Base-by-base conservation (phyloP, 2,888 invertebrate species). In the Lycophotia porphyrea region DNA sequence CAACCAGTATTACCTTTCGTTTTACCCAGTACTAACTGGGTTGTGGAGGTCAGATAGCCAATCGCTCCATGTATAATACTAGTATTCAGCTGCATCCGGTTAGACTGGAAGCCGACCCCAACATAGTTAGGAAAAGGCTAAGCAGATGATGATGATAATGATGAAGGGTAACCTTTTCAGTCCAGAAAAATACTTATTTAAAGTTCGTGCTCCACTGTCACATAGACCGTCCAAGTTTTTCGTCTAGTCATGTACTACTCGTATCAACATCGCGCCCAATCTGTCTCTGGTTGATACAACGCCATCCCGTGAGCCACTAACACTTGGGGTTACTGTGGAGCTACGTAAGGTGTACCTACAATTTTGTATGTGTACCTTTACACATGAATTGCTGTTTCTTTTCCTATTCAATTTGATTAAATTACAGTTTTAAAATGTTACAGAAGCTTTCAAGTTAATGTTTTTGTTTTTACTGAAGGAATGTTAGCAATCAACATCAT, bases 261-360 rank as follows among this genome's bases (percentile, higher is more conserved):
- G 63, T 63, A 93, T 93, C 91, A 93, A 91, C 92, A 88, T 87
- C 85, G 90, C 88, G 87, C 90, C 91, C 92, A 91, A 92, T 92
- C 86, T 90, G 89, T 92, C 91, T 90, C 87, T 55, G 74, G 81
- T 71, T 76, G 82, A 87, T 82, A 82, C 85, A 74, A 74, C 73
- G 64, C 77, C 39, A 76, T 81, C 81, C 66, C 80, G 68, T 76
- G 67, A 77, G 69, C 68, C 61, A 76, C 78, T 76, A 76, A 83
- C 76, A 85, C 61, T 81, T 84, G 47, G 34, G n/a, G 66, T 80
- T 34, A 66, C 49, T 34, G n/a, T 42, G 49, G 1, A 47, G 39
- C 52, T 39, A 58, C 5, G 24, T 44, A 18, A 58, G 58, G 27
- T 55, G 27, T 55, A 55, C 18, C 27, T 31, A 71, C 13, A 5